phyloP scores from a whole-genome alignment of 2,797 vertebrate species.

The Anguilla obscura region DNA sequence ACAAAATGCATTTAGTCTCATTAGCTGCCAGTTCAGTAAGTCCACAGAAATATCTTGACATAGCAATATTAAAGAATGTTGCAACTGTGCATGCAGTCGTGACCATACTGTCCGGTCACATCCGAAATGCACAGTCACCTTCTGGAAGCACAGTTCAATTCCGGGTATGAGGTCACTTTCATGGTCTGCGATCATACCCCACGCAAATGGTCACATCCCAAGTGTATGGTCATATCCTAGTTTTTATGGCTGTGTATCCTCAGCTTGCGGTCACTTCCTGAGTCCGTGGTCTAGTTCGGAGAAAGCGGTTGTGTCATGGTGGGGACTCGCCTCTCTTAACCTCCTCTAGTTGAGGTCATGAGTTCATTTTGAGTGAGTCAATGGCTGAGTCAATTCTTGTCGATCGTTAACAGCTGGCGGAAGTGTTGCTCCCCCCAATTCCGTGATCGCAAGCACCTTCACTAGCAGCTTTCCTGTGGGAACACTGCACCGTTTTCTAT shows the following conservation, averaged over 20 bases:
- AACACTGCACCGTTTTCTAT: not conserved
- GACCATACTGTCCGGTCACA: not conserved
- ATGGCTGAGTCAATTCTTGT: not conserved
- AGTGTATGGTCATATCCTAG: not conserved
- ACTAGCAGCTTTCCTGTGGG: not conserved
- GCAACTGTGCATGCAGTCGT: not conserved
- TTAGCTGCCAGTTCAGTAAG: not conserved
- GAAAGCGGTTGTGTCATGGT: not conserved
- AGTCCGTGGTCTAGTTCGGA: not conserved
- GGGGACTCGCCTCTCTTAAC: not conserved
- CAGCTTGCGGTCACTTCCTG: not conserved
- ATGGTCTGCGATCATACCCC: not conserved
- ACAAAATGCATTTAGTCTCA: not conserved
- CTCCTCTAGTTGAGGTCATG: not conserved
- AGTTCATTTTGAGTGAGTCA: not conserved
- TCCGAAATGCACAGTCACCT: not conserved
- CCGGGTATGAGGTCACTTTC: not conserved
- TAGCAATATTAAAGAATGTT: not conserved
- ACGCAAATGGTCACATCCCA: not conserved
- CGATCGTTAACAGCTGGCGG: not conserved
- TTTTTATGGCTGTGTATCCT: not conserved
- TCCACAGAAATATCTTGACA: not conserved
- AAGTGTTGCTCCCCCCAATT: not conserved
- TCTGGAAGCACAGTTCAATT: not conserved
- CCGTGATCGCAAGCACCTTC: not conserved